These are phyloP conservation scores for Eupsittula cactorum DNA, from an alignment of 2,113 vertebrate species.

Conservation along the genomic window DNA sequence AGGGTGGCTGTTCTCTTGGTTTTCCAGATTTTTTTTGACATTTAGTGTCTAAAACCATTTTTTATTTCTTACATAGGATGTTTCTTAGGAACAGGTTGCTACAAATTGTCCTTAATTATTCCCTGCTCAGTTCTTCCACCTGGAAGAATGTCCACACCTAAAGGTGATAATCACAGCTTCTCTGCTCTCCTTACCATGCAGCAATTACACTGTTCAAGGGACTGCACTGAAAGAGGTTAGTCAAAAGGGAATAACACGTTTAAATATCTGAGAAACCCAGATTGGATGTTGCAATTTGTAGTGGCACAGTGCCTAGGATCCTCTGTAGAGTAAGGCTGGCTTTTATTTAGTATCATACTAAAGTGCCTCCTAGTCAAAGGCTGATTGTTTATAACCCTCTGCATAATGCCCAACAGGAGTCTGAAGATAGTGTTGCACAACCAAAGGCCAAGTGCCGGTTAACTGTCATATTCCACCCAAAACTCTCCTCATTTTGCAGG, in stretches of 20 bases:
- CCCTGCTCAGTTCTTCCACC: neutral
- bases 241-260: neutral
- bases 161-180: neutral
- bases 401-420: fast-evolving
- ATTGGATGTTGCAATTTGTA: neutral
- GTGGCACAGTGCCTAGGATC: neutral
- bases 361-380: neutral
- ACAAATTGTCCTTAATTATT: neutral
- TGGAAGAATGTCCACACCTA: neutral
- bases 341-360: neutral
- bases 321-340: neutral
- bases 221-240: neutral
- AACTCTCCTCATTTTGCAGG: neutral
- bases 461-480: neutral
- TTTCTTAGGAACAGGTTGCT: neutral
- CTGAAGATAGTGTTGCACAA: fast-evolving
- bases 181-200: neutral
- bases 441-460: neutral
- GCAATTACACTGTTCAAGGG: neutral
- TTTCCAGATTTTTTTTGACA: neutral
- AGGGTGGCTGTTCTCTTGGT: neutral
- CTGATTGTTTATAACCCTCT: neutral
- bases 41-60: neutral
- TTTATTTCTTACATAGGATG: neutral
- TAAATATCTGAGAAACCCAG: neutral